Evolutionary conservation across 2,888 invertebrate species (phyloP).

Genomic region (Drosophila robusta): DNA sequence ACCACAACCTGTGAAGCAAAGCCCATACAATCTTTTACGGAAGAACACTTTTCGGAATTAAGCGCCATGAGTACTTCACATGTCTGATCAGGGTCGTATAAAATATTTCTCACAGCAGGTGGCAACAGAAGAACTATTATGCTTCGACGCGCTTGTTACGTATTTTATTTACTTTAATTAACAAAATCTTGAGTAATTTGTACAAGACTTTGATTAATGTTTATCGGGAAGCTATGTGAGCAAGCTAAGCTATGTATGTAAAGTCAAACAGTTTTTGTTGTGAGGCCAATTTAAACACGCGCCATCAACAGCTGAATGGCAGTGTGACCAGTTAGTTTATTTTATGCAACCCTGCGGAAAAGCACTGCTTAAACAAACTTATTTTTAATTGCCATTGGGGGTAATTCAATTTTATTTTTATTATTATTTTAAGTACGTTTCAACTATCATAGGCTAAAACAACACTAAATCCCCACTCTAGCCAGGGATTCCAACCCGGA

Average conservation of each 20-base stretch:
- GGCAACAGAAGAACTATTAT: constrained; percentile 20
- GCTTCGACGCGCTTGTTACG: constrained; percentile 20
- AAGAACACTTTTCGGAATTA: not conserved
- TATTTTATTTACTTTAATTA: constrained; percentile 21
- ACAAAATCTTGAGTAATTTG: not conserved
- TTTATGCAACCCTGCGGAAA: constrained; percentile 20
- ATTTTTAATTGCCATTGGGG: not conserved
- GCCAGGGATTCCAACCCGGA: too few relatives aligned
- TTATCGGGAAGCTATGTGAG: not conserved
- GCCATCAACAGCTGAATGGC: not conserved
- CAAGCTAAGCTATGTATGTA: not conserved
- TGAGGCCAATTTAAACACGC: constrained; percentile 5
- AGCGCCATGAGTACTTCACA: constrained; percentile 6
- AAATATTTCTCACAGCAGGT: constrained; percentile 36
- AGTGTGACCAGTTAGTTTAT: constrained; percentile 31
- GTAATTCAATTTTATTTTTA: not conserved
- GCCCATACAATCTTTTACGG: constrained; percentile 11
- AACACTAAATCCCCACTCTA: too few relatives aligned
- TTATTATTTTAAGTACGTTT: too few relatives aligned
- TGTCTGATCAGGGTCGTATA: constrained; percentile 31
- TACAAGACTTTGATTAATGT: constrained; percentile 23
- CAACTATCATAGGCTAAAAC: too few relatives aligned
- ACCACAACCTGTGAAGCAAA: not conserved
- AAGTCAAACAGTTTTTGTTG: not conserved
- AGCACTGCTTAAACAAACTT: not conserved